Percentiles rank a stretch among this genome's conserved stretches.
These are phyloP conservation scores for Lepilemur ruficaudatus DNA, from an alignment of 2,797 vertebrate species.

Conservation along the genomic window DNA sequence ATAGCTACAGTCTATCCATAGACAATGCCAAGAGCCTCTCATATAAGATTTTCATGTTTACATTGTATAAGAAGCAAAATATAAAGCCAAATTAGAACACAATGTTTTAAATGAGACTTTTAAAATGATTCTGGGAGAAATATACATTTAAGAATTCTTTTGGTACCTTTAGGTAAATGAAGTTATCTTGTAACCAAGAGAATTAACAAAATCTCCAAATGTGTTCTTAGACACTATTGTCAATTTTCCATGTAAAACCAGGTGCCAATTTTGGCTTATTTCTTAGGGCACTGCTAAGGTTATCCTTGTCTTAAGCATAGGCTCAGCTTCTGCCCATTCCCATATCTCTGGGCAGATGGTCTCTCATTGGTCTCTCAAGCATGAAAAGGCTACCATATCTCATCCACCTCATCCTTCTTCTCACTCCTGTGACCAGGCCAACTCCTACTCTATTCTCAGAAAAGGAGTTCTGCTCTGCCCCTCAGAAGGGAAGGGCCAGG, in stretches of 20 bases:
- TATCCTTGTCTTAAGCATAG: neutral
- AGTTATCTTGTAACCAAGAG: neutral
- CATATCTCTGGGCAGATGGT: neutral
- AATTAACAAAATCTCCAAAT: neutral
- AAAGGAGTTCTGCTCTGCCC: neutral
- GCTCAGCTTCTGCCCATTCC: neutral
- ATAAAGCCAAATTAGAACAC: neutral
- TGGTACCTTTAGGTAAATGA: neutral
- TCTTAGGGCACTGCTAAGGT: neutral
- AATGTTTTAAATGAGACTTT: neutral
- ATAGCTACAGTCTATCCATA: neutral
- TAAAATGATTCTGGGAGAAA: neutral
- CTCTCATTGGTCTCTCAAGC: neutral
- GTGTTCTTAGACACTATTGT: neutral
- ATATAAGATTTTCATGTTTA: neutral
- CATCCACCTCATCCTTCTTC: neutral
- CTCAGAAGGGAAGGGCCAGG: neutral
- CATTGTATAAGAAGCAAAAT: neutral
- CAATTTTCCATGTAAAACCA: neutral
- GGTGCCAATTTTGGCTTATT: neutral
- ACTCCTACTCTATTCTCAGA: neutral
- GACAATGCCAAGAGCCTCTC: neutral
- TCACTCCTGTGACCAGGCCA: neutral
- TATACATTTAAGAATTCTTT: neutral
- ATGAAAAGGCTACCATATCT: neutral